Evolutionary conservation across 2,797 vertebrate species (phyloP), one percentile per base, ranked within the genome.

Genomic region (Aeoliscus strigatus): DNA sequence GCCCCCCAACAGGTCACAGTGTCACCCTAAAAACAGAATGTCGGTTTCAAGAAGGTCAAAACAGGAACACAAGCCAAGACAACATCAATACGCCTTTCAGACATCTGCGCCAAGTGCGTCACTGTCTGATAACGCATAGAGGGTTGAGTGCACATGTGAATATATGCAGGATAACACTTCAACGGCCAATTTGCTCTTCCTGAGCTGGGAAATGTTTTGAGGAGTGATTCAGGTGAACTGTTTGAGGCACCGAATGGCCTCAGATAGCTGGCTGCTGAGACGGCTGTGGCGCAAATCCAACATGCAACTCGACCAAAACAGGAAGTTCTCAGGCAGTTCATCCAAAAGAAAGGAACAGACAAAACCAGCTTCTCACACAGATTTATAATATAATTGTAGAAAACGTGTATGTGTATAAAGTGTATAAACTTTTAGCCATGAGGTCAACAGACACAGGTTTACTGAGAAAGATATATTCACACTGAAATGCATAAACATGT

Each of bases 281-380:
- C 26, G 39, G 27, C 43, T 23, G 15, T 45, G 62, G 41, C 34
- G 1, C 3, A 27, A 13, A 28, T 46, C 65, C 69, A 71, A 58
- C 45, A 67, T 52, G 57, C 16, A 10, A 32, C 10, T 32, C 24
- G 28, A 65, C 49, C 60, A 65, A 75, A 80, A 75, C 69, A 79
- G 65, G 72, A 79, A 71, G 67, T 1, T 7, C 39, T 51, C 15
- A 7, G 37, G 35, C 38, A 43, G 35, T 29, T 38, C 33, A n/a
- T 53, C 34, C 27, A 29, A 57, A 51, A 48, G 14, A 39, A 27
- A 6, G 3, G 42, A 61, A 54, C 44, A 18, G 38, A 53, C 6
- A 24, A 43, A 58, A 48, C 26, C 12, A 4, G 35, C 18, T 27
- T 26, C n/a, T 27, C 14, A 60, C 9, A 11, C 45, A 37, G 5